A percentile compares a stretch with the other conserved stretches of the same genome.
Evolutionary conservation across 2,888 invertebrate genomes (phyloP).

Genomic region (Phengaris arion): DNA sequence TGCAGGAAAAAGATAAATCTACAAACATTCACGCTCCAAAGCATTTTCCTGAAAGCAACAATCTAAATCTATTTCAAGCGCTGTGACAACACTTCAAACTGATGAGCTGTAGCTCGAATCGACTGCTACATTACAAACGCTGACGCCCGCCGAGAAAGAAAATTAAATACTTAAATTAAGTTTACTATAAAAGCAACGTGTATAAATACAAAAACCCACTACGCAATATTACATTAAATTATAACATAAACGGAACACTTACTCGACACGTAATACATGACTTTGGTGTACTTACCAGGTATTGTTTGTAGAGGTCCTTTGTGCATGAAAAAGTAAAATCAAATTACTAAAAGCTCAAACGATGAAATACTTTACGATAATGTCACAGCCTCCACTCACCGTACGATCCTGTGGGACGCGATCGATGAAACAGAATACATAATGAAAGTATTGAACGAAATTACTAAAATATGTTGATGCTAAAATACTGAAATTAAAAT

Average conservation of each 20-base stretch:
- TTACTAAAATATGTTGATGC: neutral
- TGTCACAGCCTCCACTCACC: conserved; percentile 53
- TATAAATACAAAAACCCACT: neutral
- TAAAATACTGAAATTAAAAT: conserved; percentile 2
- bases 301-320: conserved; percentile 73
- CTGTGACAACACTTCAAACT: conserved; percentile 17
- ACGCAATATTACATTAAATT: neutral
- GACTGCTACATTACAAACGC: neutral
- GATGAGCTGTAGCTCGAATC: neutral
- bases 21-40: neutral
- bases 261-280: conserved; percentile 15
- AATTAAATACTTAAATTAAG: conserved; percentile 7
- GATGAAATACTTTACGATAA: conserved; percentile 33
- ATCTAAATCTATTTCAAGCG: conserved; percentile 5
- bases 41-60: neutral
- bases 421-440: conserved; percentile 43
- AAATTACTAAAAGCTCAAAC: conserved; percentile 37
- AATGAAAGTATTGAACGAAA: conserved; percentile 32
- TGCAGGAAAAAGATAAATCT: neutral
- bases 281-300: conserved; percentile 58
- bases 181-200: neutral
- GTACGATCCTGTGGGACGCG: conserved; percentile 59
- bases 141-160: conserved; percentile 1
- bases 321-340: conserved; percentile 49
- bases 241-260: neutral